Percentiles rank a stretch among this genome's conserved stretches.
Conservation (phyloP, 1,140 invertebrate genomes). For the Elymnias hypermnestra region DNA sequence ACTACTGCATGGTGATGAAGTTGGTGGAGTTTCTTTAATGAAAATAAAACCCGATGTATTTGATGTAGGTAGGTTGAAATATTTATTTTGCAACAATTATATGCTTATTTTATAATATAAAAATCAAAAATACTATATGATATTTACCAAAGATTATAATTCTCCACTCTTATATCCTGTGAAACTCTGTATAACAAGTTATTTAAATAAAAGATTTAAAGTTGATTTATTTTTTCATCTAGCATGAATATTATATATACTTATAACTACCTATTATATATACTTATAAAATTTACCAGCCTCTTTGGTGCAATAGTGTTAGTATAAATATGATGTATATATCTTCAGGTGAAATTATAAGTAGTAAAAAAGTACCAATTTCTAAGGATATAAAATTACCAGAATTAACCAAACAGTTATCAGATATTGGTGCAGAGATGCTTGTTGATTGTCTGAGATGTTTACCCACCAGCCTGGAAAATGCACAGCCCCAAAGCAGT, state of each 20-base stretch:
- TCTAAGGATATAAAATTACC: slow-evolving; percentile 79
- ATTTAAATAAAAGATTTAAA: too few species aligned
- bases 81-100: too few species aligned
- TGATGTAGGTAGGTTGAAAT: slow-evolving; percentile 84
- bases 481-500: slow-evolving; percentile 78
- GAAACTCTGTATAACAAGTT: too few species aligned
- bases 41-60: slow-evolving; percentile 90
- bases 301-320: neutral
- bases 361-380: slow-evolving; percentile 80
- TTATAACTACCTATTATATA: neutral
- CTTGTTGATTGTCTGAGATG: slow-evolving; percentile 80
- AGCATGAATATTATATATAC: neutral
- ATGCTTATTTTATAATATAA: too few species aligned
- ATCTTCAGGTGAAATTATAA: slow-evolving; percentile 80
- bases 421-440: slow-evolving; percentile 82
- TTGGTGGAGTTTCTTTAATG: slow-evolving; percentile 93
- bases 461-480: slow-evolving; percentile 77
- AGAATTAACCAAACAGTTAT: slow-evolving; percentile 81
- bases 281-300: too few species aligned
- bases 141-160: too few species aligned
- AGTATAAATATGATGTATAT: neutral
- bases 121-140: too few species aligned
- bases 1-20: slow-evolving; percentile 84
- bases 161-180: too few species aligned
- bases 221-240: too few species aligned